Evolutionary conservation across 2,113 vertebrate genomes (phyloP).

Genomic region (Sisor rabdophorus): DNA sequence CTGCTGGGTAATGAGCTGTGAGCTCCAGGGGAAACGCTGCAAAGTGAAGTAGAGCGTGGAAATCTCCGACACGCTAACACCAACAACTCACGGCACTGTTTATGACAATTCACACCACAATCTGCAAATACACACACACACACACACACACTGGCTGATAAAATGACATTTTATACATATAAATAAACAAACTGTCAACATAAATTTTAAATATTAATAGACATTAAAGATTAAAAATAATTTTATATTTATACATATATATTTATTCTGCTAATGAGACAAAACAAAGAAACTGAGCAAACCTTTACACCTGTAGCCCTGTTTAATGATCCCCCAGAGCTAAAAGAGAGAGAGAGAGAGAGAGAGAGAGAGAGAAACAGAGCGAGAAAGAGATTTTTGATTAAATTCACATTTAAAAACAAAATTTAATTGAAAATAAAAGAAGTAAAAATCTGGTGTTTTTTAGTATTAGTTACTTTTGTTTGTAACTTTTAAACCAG

Average conservation of each 20-base stretch:
- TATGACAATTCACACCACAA: conserved; percentile 95
- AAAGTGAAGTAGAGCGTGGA: conserved; percentile 76
- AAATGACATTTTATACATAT: too few species aligned
- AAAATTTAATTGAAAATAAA: conserved; percentile 20
- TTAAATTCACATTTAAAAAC: not conserved
- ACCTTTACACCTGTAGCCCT: conserved; percentile 99
- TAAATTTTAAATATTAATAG: too few species aligned
- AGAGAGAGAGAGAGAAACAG: too few species aligned
- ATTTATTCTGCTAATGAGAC: too few species aligned
- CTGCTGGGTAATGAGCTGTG: conserved; percentile 89
- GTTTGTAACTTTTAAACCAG: too few species aligned
- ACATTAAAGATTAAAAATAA: too few species aligned
- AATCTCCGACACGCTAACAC: conserved; percentile 91
- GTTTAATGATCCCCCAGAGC: conserved; percentile 99
- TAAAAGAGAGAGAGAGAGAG: conserved; percentile 72
- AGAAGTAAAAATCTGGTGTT: conserved; percentile 43
- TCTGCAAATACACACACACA: conserved; percentile 66
- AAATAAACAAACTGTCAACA: too few species aligned
- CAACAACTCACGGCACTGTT: conserved; percentile 91
- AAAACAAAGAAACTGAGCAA: conserved; percentile 36
- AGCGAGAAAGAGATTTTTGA: too few species aligned
- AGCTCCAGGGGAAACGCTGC: conserved; percentile 65
- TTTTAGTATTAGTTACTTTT: too few species aligned
- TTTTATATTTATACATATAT: too few species aligned
- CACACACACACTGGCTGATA: too few species aligned